phyloP scores from a whole-genome alignment of 1,140 invertebrate species.

The Calephelis virginiensis region DNA sequence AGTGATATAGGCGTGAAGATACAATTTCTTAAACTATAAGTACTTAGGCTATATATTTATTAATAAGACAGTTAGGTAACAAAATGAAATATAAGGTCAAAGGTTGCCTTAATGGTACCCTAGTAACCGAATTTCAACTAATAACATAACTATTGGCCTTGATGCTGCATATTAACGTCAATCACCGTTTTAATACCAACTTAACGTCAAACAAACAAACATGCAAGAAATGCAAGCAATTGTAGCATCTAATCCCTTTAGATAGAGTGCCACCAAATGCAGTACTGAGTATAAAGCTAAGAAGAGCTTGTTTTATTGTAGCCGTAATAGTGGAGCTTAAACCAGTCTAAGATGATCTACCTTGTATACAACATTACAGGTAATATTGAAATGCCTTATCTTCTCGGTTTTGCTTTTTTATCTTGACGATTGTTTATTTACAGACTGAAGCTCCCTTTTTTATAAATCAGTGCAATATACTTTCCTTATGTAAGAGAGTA shows the following conservation, averaged over 20 bases:
- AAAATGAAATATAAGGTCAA: too few relatives aligned
- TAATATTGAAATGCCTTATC: background rate
- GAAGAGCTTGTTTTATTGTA: conserved; percentile 32
- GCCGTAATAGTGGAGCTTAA: conserved; percentile 25
- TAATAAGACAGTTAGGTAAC: too few relatives aligned
- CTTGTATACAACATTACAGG: conserved; percentile 1
- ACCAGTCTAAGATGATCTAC: conserved; percentile 18
- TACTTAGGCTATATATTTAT: too few relatives aligned
- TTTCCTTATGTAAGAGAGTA: too few relatives aligned
- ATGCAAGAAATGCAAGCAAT: conserved; percentile 38
- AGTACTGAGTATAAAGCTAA: background rate
- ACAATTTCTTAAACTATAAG: too few relatives aligned
- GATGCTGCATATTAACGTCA: conserved; percentile 44
- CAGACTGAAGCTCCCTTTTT: too few relatives aligned
- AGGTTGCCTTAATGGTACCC: conserved; percentile 3
- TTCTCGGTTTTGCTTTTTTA: background rate
- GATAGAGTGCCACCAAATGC: background rate
- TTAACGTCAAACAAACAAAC: conserved; percentile 18
- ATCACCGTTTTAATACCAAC: conserved; percentile 49
- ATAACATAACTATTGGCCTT: conserved; percentile 39
- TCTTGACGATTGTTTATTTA: background rate
- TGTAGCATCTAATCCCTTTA: background rate
- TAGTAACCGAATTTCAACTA: conserved; percentile 42
- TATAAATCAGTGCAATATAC: too few relatives aligned
- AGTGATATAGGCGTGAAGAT: too few relatives aligned